phyloP scores from a whole-genome alignment of 1,140 invertebrate species.

The Lordiphosa mommai region DNA sequence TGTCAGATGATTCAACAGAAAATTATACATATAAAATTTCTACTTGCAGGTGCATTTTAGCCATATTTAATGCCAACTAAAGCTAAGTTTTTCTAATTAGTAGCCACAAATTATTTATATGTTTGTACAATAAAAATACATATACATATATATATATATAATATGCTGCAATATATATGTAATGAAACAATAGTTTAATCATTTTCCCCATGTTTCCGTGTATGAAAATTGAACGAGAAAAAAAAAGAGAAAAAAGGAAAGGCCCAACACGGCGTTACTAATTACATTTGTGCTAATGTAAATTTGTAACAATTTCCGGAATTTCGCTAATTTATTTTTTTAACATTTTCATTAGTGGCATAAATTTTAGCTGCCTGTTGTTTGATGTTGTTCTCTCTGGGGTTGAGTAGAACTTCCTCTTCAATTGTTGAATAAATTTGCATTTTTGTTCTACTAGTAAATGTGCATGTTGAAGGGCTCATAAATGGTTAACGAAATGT shows the following conservation, averaged over 20 bases:
- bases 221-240: slow-evolving; percentile 4
- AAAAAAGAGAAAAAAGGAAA: slow-evolving; percentile 4
- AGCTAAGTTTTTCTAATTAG: neutral
- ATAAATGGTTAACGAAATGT: neutral
- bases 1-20: slow-evolving; percentile 11
- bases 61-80: neutral
- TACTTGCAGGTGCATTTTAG: too few relatives aligned
- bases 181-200: slow-evolving; percentile 23
- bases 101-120: neutral
- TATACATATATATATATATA: neutral
- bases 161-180: neutral
- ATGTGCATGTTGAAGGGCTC: slow-evolving; percentile 1
- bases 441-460: slow-evolving; percentile 15
- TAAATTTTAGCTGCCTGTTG: slow-evolving; percentile 48
- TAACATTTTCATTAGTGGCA: slow-evolving; percentile 67
- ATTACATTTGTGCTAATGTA: slow-evolving; percentile 72
- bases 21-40: neutral
- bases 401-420: slow-evolving; percentile 46
- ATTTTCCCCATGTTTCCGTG: slow-evolving; percentile 5
- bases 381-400: slow-evolving; percentile 9
- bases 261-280: slow-evolving; percentile 58
- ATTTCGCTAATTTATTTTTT: slow-evolving; percentile 76
- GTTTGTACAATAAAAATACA: neutral
- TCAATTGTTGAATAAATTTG: slow-evolving; percentile 41
- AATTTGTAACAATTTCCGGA: slow-evolving; percentile 78